These are phyloP conservation scores for Hyles euphorbiae DNA, from an alignment of 1,140 invertebrate genomes.

Conservation along the genomic window DNA sequence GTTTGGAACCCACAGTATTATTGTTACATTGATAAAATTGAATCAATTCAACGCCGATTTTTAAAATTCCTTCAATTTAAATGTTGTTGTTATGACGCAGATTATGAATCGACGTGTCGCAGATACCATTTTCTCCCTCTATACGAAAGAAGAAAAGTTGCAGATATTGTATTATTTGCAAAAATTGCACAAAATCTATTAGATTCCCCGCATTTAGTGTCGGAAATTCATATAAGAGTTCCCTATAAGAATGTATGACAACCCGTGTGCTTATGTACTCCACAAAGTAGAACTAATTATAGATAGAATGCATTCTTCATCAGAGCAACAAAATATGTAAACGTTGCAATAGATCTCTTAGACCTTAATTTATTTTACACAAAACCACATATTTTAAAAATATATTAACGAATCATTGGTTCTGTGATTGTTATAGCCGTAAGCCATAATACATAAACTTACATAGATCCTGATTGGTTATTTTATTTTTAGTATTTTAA, in stretches of 20 bases:
- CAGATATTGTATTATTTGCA: too few relatives aligned
- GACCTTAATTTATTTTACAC: too few relatives aligned
- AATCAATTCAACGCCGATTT: slow-evolving; percentile 14
- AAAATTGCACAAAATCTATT: too few relatives aligned
- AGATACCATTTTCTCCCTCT: slow-evolving; percentile 5
- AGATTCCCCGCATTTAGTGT: too few relatives aligned
- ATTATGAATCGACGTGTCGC: slow-evolving; percentile 12
- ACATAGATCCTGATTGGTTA: too few relatives aligned
- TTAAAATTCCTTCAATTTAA: slow-evolving; percentile 15
- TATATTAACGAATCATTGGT: not conserved
- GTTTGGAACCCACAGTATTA: slow-evolving; percentile 3
- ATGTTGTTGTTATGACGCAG: not conserved
- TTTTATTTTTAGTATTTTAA: too few relatives aligned
- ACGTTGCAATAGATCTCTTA: not conserved
- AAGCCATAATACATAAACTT: too few relatives aligned
- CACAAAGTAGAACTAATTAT: not conserved
- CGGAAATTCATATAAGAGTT: too few relatives aligned
- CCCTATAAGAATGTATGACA: not conserved
- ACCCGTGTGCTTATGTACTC: not conserved
- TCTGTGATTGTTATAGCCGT: too few relatives aligned
- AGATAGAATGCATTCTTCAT: not conserved
- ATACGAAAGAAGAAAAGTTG: too few relatives aligned
- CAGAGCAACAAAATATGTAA: not conserved
- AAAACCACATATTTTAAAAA: not conserved
- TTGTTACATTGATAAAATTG: slow-evolving; percentile 8